Evolutionary conservation across 2,888 invertebrate species (phyloP).

Genomic region (Ectemnius continuus): DNA sequence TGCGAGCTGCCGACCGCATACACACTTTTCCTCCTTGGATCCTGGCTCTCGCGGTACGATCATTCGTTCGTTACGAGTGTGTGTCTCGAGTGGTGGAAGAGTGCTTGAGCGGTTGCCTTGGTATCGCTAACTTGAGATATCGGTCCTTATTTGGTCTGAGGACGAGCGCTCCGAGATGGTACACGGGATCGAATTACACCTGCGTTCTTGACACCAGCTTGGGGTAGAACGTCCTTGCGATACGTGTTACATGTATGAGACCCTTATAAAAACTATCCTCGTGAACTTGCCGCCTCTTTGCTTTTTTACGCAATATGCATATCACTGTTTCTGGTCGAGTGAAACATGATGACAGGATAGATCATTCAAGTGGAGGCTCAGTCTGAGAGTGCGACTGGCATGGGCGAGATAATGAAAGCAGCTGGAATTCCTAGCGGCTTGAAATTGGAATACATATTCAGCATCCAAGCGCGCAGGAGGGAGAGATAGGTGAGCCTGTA

Average conservation of each 20-base stretch:
- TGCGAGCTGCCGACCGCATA: slow-evolving; percentile 9
- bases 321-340: too few species aligned
- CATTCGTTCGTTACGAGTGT: slow-evolving; percentile 17
- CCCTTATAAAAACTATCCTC: too few species aligned
- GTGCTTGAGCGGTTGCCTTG: slow-evolving; percentile 34
- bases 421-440: neutral
- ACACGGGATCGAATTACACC: slow-evolving; percentile 31
- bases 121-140: slow-evolving; percentile 30
- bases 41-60: slow-evolving; percentile 46
- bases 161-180: slow-evolving; percentile 26
- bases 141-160: slow-evolving; percentile 42
- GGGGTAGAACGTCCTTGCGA: neutral
- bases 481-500: neutral
- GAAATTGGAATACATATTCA: slow-evolving; percentile 26
- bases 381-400: neutral
- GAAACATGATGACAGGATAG: too few species aligned
- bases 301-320: too few species aligned
- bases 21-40: slow-evolving; percentile 13
- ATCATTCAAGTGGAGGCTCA: too few species aligned
- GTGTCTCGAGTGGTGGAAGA: slow-evolving; percentile 26
- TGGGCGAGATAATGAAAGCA: slow-evolving; percentile 3
- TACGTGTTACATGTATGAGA: too few species aligned
- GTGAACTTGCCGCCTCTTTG: too few species aligned
- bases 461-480: slow-evolving; percentile 17
- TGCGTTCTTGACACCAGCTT: neutral